A percentile compares a stretch with the other conserved stretches of the same genome.
phyloP scores from a whole-genome alignment of 92 coral and sea anemone species.

The Heliopora coerulea region DNA sequence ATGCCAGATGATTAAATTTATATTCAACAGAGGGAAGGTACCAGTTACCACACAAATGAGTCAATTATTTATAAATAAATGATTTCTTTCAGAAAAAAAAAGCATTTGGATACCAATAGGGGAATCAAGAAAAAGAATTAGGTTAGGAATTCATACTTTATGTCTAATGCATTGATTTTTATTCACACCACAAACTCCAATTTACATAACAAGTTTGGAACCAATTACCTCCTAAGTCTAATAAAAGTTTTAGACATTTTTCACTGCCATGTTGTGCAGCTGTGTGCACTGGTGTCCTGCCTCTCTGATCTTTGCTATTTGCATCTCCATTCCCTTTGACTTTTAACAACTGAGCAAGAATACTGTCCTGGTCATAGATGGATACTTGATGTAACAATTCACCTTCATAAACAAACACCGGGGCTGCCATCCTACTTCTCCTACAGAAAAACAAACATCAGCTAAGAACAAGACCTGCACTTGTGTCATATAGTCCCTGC shows the following conservation, averaged over 20 bases:
- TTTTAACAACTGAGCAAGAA: slow-evolving; percentile 71
- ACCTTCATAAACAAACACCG: slow-evolving; percentile 75
- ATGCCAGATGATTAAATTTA: too few species aligned
- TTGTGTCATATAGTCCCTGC: too few species aligned
- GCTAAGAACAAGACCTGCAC: too few species aligned
- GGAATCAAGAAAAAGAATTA: too few species aligned
- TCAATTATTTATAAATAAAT: too few species aligned
- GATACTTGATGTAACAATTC: slow-evolving; percentile 93
- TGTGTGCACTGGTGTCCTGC: slow-evolving; percentile 90
- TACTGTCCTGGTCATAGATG: slow-evolving; percentile 79
- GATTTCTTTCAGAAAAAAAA: too few species aligned
- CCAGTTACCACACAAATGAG: too few species aligned
- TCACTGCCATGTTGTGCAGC: slow-evolving; percentile 92
- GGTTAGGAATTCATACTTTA: too few species aligned
- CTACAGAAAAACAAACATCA: slow-evolving; percentile 1
- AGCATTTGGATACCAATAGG: too few species aligned
- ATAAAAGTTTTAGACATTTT: slow-evolving; percentile 65
- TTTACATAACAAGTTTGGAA: not conserved
- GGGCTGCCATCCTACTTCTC: slow-evolving; percentile 63
- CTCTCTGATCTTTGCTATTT: slow-evolving; percentile 79
- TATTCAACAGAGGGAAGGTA: too few species aligned
- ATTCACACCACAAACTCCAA: too few species aligned
- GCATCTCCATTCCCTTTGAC: slow-evolving; percentile 82
- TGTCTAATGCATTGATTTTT: too few species aligned
- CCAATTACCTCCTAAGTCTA: slow-evolving; percentile 61